Percentiles rank a stretch among this genome's conserved stretches.
Evolutionary conservation across 2,888 invertebrate genomes (phyloP).

Genomic region (Monopis laevigella): DNA sequence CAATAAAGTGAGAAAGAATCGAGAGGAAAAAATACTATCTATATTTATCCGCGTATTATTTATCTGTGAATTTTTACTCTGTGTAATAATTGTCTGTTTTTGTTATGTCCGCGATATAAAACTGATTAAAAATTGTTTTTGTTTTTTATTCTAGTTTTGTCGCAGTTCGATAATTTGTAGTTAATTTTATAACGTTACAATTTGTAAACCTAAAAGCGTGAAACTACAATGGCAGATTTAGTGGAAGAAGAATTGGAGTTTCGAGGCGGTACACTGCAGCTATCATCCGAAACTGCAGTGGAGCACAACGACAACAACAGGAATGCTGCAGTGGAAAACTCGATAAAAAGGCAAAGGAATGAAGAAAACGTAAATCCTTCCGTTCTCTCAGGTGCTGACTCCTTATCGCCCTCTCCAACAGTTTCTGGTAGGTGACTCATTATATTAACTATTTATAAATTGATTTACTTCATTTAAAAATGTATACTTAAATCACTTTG

Average conservation of each 20-base stretch:
- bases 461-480: background rate
- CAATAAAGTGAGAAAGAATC: too few species aligned
- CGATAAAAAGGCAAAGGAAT: constrained; percentile 25
- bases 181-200: too few species aligned
- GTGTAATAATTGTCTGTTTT: too few species aligned
- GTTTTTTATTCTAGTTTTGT: too few species aligned
- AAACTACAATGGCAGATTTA: constrained; percentile 46
- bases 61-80: too few species aligned
- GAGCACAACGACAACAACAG: constrained; percentile 26
- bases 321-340: constrained; percentile 29
- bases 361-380: constrained; percentile 42
- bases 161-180: too few species aligned
- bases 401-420: constrained; percentile 51
- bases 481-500: too few species aligned
- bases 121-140: too few species aligned
- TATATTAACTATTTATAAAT: background rate
- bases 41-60: too few species aligned
- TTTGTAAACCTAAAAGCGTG: background rate
- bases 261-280: constrained; percentile 61
- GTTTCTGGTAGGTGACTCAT: constrained; percentile 45
- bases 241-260: constrained; percentile 68
- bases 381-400: constrained; percentile 54
- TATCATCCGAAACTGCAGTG: constrained; percentile 37
- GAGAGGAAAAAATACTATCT: too few species aligned
- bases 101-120: too few species aligned